These are phyloP conservation scores for Callipepla squamata DNA, from an alignment of 2,113 vertebrate genomes.

Conservation along the genomic window DNA sequence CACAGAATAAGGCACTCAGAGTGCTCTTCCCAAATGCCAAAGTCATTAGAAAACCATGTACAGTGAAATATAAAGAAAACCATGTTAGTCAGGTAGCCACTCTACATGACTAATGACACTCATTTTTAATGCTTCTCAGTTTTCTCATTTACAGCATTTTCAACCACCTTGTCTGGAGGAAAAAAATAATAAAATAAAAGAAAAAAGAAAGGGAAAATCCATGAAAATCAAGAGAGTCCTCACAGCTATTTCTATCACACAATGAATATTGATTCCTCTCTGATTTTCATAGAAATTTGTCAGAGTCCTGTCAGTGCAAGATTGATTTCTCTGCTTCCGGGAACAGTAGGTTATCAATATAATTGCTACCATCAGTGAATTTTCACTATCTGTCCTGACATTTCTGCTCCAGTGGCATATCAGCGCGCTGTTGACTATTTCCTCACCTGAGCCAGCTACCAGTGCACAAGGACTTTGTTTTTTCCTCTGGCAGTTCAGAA, in stretches of 20 bases:
- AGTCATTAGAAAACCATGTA: background rate
- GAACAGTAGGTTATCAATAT: conserved; percentile 56
- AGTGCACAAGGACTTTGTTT: background rate
- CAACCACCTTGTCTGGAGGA: background rate
- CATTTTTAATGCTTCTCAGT: background rate
- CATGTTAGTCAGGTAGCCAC: background rate
- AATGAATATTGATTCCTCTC: conserved; percentile 66
- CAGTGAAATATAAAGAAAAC: background rate
- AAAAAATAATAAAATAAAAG: background rate
- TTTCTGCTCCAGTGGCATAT: conserved; percentile 32
- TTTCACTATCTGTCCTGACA: conserved; percentile 53
- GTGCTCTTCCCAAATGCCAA: background rate
- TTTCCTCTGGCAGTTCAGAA: fast-evolving
- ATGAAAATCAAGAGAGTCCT: background rate
- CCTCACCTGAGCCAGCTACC: background rate
- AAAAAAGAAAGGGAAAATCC: background rate
- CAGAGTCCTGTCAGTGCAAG: conserved; percentile 49
- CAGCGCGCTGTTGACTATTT: background rate
- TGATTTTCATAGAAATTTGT: conserved; percentile 63
- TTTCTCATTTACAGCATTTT: background rate
- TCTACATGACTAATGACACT: background rate
- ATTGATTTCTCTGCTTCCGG: conserved; percentile 61
- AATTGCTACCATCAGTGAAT: conserved; percentile 56
- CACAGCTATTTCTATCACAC: conserved; percentile 8
- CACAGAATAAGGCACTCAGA: background rate